Percentiles rank a stretch among this genome's conserved stretches.
These are phyloP conservation scores for Marmota monax DNA, from an alignment of 2,113 vertebrate species.

Conservation along the genomic window DNA sequence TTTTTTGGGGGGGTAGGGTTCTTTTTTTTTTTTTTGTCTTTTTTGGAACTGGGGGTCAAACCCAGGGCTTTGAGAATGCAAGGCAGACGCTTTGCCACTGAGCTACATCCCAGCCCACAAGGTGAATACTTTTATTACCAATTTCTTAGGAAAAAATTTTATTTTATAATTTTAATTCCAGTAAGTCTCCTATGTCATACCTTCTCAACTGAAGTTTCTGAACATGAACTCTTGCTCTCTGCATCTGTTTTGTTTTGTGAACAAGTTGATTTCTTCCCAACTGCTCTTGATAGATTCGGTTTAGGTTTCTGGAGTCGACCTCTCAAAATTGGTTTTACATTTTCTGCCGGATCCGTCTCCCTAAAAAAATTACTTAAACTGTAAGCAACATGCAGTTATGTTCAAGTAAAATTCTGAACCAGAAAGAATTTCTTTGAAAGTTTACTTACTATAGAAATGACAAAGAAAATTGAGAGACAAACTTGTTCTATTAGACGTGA, in stretches of 20 bases:
- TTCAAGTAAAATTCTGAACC: constrained; percentile 11
- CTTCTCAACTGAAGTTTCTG: constrained; percentile 75
- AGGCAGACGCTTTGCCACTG: no score
- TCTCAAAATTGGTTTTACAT: constrained; percentile 64
- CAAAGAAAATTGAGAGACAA: constrained; percentile 41
- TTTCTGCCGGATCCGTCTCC: constrained; percentile 76
- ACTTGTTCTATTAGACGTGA: not conserved
- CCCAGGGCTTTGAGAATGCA: no score
- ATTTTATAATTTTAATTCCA: constrained; percentile 24
- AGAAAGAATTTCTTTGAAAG: not conserved
- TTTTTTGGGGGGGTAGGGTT: no score
- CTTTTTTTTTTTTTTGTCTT: no score
- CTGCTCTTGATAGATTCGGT: constrained; percentile 78
- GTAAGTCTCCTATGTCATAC: constrained; percentile 67
- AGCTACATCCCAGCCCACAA: not conserved
- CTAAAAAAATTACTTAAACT: constrained; percentile 76
- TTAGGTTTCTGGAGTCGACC: constrained; percentile 81
- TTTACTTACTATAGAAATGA: not conserved
- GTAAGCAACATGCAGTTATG: not conserved
- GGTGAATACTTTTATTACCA: constrained; percentile 4
- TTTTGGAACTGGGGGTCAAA: no score
- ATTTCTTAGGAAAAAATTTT: not conserved
- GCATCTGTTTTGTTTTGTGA: constrained; percentile 63
- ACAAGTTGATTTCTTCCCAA: constrained; percentile 77
- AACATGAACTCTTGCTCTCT: constrained; percentile 46